Evolutionary conservation across 2,888 invertebrate species (phyloP).

Genomic region (Spodoptera littoralis): DNA sequence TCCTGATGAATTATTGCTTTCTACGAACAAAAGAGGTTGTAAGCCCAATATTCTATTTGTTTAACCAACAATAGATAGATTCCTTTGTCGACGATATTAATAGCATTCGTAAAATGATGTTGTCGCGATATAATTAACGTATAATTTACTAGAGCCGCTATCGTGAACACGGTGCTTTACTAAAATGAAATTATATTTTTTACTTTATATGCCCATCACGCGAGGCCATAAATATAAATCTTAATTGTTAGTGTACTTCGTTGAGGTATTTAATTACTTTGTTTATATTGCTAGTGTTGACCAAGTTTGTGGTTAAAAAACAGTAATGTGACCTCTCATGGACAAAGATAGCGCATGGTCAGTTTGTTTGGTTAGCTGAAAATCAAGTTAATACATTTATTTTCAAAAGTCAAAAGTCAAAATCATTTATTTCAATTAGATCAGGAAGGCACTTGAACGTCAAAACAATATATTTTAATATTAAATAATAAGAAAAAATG

Average conservation of each 20-base stretch:
- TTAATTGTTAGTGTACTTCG: constrained; percentile 73
- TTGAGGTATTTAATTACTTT: constrained; percentile 67
- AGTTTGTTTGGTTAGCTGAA: too few relatives aligned
- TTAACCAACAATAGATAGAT: constrained; percentile 37
- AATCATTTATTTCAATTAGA: too few relatives aligned
- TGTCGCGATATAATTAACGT: constrained; percentile 79
- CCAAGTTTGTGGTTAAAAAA: too few relatives aligned
- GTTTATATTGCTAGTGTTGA: constrained; percentile 37
- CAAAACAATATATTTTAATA: too few relatives aligned
- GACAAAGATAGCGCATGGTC: too few relatives aligned
- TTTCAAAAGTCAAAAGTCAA: too few relatives aligned
- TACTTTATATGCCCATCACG: constrained; percentile 75
- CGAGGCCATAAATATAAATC: constrained; percentile 77
- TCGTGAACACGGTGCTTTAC: constrained; percentile 83
- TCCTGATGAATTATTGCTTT: constrained; percentile 34
- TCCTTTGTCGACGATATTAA: constrained; percentile 63
- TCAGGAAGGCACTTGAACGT: too few relatives aligned
- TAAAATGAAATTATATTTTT: constrained; percentile 74
- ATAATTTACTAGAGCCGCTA: constrained; percentile 80
- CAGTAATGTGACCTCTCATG: too few relatives aligned
- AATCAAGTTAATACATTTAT: too few relatives aligned
- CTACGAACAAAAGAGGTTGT: constrained; percentile 35
- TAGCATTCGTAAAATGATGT: constrained; percentile 72
- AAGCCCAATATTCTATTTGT: constrained; percentile 33
- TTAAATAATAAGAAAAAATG: too few relatives aligned